phyloP scores from a whole-genome alignment of 2,888 invertebrate species.

The Mythimna ferrago region DNA sequence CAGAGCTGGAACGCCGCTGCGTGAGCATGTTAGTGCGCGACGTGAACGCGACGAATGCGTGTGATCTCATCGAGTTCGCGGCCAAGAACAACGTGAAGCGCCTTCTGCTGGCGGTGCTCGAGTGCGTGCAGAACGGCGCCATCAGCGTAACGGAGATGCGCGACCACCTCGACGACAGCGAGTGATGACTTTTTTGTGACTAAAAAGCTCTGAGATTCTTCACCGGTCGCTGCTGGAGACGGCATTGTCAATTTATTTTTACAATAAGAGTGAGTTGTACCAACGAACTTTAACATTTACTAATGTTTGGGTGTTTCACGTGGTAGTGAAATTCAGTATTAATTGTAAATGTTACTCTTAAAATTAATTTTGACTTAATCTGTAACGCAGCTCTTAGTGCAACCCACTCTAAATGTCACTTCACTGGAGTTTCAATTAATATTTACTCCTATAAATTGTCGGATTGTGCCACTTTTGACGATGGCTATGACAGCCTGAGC shows the following conservation, averaged over 20 bases:
- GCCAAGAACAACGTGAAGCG: slow-evolving; percentile 71
- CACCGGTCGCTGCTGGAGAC: background rate
- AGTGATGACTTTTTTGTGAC: background rate
- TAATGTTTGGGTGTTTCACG: too few relatives aligned
- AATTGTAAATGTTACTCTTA: too few relatives aligned
- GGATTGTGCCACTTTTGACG: background rate
- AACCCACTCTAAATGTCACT: background rate
- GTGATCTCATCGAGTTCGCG: slow-evolving; percentile 74
- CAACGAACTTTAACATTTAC: too few relatives aligned
- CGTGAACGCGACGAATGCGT: slow-evolving; percentile 27
- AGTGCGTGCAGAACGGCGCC: slow-evolving; percentile 67
- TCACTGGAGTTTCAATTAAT: background rate
- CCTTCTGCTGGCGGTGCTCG: slow-evolving; percentile 71
- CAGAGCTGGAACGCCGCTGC: slow-evolving; percentile 75
- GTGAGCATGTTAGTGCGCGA: slow-evolving; percentile 68
- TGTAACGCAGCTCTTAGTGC: too few relatives aligned
- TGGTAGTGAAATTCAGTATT: too few relatives aligned
- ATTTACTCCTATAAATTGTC: background rate
- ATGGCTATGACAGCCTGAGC: background rate
- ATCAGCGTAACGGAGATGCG: slow-evolving; percentile 70
- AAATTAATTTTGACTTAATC: too few relatives aligned
- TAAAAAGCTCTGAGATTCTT: background rate
- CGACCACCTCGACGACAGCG: slow-evolving; percentile 39
- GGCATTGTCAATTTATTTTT: background rate
- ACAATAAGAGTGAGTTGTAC: too few relatives aligned